Evolutionary conservation across 1,140 invertebrate genomes (phyloP), one percentile per base, ranked within the genome.

Genomic region (Drosophila busckii): DNA sequence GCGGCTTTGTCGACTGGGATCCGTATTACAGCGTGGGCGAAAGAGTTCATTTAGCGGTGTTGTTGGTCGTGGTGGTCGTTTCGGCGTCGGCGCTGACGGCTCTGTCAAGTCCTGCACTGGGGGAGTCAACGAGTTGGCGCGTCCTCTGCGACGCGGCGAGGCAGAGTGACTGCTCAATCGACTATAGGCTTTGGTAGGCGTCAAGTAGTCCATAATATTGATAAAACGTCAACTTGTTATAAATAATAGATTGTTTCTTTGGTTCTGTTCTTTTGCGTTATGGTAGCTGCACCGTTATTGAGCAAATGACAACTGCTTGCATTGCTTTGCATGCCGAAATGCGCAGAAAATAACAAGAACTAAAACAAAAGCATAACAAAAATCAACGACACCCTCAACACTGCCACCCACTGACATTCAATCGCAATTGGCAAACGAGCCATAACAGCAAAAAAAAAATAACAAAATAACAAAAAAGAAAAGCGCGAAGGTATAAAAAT

Each of bases 11-110:
- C 34, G 54, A 7, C 23, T 63, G 2, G 70, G 68, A 52, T 76
- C 70, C 0, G 70, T 76, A 31, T 68, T 61, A 44, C 67, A 76
- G 49, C 70, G 70, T 9, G 63, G 63, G 1, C 64, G 59, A 41
- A 52, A 63, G 5, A 58, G 16, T 8, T 63, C 70, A 16, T 38
- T 66, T 0, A 73, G 23, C 7, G 62, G 62, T 9, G 45, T 22
- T 12, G 22, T 13, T 2, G 37, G 46, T 17, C 46, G 28, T 31
- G 48, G 48, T 31, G 40, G 45, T 15, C 46, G 55, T 40, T 53
- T 59, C 22, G 49, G 52, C 31, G 45, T 50, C 8, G 31, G 16
- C 52, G 45, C 7, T 40, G 23, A 25, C 15, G 10, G 20, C 13
- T 34, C 28, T 29, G 16, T 8, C 26, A 22, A 19, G 26, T 65